Percentiles rank a stretch among this genome's conserved stretches.
Evolutionary conservation across 35 echinoderm and acorn worm genomes (phyloP).

Genomic region (Heliocidaris erythrogramma): DNA sequence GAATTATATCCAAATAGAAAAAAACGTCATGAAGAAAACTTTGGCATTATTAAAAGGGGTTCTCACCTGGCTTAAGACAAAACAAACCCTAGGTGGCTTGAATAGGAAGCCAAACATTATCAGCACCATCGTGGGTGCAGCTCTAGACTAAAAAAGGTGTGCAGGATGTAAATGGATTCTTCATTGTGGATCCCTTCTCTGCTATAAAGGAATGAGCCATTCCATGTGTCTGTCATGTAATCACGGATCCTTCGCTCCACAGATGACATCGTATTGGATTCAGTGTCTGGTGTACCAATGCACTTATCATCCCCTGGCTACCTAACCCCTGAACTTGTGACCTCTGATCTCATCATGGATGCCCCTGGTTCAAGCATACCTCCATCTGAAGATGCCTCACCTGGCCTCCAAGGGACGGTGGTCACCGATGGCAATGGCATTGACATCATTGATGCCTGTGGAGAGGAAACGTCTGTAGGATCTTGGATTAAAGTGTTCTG

Average conservation of each 20-base stretch:
- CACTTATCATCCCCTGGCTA: conserved; percentile 2
- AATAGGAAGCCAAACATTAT: too few species aligned
- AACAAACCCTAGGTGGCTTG: too few species aligned
- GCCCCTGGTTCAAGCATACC: conserved; percentile 14
- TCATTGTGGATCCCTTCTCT: too few species aligned
- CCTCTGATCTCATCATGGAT: background rate
- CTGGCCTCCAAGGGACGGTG: background rate
- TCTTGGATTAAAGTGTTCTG: conserved; percentile 65
- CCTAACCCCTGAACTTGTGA: background rate
- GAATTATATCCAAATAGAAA: too few species aligned
- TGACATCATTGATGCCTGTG: conserved; percentile 1
- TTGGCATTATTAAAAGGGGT: too few species aligned
- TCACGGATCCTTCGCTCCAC: background rate
- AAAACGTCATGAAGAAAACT: too few species aligned
- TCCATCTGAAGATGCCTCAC: conserved; percentile 62
- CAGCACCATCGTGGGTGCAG: too few species aligned
- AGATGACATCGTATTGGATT: background rate
- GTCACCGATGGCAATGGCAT: background rate
- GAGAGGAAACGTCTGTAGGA: conserved; percentile 24
- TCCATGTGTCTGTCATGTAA: too few species aligned
- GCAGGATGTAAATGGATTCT: too few species aligned
- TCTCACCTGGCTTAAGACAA: too few species aligned
- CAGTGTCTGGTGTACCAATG: background rate
- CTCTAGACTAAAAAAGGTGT: too few species aligned
- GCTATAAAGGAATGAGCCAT: too few species aligned